Evolutionary conservation across 2,113 vertebrate genomes (phyloP).

Genomic region (Callipepla squamata): DNA sequence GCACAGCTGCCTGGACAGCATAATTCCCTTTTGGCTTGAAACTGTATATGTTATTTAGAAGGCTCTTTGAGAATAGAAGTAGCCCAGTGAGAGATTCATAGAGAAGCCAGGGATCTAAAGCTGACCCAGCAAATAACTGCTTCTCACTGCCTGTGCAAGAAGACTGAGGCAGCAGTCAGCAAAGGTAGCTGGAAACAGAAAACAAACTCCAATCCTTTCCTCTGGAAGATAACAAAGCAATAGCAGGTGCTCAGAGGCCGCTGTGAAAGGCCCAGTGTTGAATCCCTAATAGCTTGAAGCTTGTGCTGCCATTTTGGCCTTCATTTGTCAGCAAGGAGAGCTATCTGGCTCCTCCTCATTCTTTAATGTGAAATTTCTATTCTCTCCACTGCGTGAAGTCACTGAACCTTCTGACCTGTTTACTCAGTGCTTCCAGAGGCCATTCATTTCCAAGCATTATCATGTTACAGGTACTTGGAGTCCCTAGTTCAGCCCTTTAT

Average conservation of each 20-base stretch:
- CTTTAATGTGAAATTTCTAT: conserved; percentile 2
- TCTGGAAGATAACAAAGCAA: conserved; percentile 11
- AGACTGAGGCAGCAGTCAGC: neutral
- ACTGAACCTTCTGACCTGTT: conserved; percentile 39
- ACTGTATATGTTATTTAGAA: conserved; percentile 67
- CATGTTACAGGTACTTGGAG: conserved; percentile 8
- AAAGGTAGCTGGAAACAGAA: conserved; percentile 30
- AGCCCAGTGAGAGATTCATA: conserved; percentile 61
- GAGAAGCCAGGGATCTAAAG: conserved; percentile 66
- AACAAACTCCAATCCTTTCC: neutral
- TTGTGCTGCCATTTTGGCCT: neutral
- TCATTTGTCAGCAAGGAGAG: neutral
- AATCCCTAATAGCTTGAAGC: neutral
- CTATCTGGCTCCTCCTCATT: conserved; percentile 1
- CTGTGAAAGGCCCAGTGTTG: neutral
- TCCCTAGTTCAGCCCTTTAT: conserved; percentile 28
- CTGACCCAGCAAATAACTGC: conserved; percentile 64
- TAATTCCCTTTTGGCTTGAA: conserved; percentile 71
- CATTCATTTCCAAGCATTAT: neutral
- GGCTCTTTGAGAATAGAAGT: conserved; percentile 66
- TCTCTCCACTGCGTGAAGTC: conserved; percentile 20
- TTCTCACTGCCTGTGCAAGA: conserved; percentile 25
- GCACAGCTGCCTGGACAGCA: conserved; percentile 70
- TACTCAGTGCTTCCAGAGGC: conserved; percentile 39
- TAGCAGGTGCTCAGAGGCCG: conserved; percentile 11